These are phyloP conservation scores for Oostethus manadensis DNA, from an alignment of 2,113 vertebrate genomes.

Conservation along the genomic window DNA sequence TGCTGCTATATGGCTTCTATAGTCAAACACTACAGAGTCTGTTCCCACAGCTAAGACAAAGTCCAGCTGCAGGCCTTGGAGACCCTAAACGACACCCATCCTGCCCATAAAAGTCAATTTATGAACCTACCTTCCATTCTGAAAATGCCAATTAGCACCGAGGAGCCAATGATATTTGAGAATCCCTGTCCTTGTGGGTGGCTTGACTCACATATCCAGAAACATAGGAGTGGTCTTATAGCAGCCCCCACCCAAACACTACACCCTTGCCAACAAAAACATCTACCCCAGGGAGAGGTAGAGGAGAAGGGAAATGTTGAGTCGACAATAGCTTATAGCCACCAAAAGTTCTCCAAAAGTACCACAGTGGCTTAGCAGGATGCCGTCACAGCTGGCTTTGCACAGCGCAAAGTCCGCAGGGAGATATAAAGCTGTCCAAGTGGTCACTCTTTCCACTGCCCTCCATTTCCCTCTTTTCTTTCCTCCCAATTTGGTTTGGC, in stretches of 20 bases:
- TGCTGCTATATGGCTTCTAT: slow-evolving; percentile 35
- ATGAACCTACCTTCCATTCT: slow-evolving; percentile 59
- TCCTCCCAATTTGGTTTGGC: slow-evolving; percentile 72
- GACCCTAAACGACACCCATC: slow-evolving; percentile 64
- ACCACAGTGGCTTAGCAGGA: slow-evolving; percentile 62
- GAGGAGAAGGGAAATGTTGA: slow-evolving; percentile 56
- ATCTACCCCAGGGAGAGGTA: slow-evolving; percentile 62
- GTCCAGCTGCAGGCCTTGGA: slow-evolving; percentile 63
- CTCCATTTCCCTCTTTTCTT: slow-evolving; percentile 63
- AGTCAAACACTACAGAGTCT: slow-evolving; percentile 28
- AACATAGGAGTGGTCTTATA: slow-evolving; percentile 48
- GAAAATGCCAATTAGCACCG: slow-evolving; percentile 62
- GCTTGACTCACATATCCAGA: slow-evolving; percentile 55
- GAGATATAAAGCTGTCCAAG: slow-evolving; percentile 74
- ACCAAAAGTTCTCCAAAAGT: slow-evolving; percentile 55
- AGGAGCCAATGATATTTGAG: slow-evolving; percentile 66
- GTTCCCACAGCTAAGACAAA: slow-evolving; percentile 43
- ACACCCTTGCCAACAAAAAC: slow-evolving; percentile 69
- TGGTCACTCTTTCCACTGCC: slow-evolving; percentile 76
- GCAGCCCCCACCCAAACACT: slow-evolving; percentile 62
- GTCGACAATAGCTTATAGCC: slow-evolving; percentile 53
- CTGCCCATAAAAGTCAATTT: slow-evolving; percentile 65
- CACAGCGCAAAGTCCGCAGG: slow-evolving; percentile 57
- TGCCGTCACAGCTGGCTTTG: slow-evolving; percentile 71
- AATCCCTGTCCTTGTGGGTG: slow-evolving; percentile 54